Percentiles rank a stretch among this genome's conserved stretches.
phyloP scores from a whole-genome alignment of 2,113 vertebrate genomes.

The Crotalus horridus region DNA sequence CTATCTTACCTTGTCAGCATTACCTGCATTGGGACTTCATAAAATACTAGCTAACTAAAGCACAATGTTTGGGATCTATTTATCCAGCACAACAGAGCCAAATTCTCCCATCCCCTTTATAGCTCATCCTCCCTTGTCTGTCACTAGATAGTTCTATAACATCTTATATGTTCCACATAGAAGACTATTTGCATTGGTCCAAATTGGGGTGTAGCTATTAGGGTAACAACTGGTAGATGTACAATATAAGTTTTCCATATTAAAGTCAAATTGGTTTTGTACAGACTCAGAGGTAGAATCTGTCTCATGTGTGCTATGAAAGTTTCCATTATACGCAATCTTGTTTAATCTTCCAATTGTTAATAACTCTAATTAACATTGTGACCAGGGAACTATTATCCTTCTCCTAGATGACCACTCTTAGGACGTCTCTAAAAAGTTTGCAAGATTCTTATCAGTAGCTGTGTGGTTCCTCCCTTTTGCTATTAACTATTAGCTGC shows the following conservation, averaged over 20 bases:
- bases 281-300: background rate
- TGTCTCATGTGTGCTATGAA: background rate
- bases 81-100: background rate
- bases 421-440: background rate
- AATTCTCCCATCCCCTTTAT: background rate
- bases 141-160: background rate
- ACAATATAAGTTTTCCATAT: background rate
- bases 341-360: background rate
- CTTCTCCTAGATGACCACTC: background rate
- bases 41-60: background rate
- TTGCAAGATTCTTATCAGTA: background rate
- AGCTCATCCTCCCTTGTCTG: background rate
- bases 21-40: background rate
- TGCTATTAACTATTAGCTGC: background rate
- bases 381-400: background rate
- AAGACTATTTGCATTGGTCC: background rate
- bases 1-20: background rate
- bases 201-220: background rate
- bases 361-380: background rate
- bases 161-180: background rate
- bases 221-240: background rate
- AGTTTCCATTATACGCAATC: background rate
- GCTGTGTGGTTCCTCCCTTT: background rate
- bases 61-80: background rate
- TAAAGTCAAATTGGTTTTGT: background rate